phyloP scores from a whole-genome alignment of 1,140 invertebrate genomes.

The Scaptomyza hsui region DNA sequence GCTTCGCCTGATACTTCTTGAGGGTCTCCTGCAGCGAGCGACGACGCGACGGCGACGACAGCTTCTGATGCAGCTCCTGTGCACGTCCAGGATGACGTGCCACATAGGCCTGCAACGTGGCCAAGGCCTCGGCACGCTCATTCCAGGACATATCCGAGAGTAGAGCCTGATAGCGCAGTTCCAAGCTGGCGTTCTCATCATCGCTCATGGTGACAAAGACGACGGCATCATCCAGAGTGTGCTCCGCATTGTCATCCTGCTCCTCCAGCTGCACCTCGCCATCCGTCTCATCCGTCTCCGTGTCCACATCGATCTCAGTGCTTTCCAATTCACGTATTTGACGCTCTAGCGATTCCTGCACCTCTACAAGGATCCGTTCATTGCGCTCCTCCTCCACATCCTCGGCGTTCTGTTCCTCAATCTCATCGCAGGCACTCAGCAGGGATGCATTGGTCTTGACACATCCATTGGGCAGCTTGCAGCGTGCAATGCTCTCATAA shows the following conservation, averaged over 20 bases:
- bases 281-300: slow-evolving; percentile 91
- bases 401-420: slow-evolving; percentile 68
- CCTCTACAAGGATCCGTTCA: slow-evolving; percentile 89
- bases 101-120: slow-evolving; percentile 90
- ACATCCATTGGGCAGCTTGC: slow-evolving; percentile 49
- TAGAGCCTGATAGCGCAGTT: slow-evolving; percentile 89
- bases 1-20: slow-evolving; percentile 93
- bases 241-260: slow-evolving; percentile 52
- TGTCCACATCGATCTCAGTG: slow-evolving; percentile 92
- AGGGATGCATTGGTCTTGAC: slow-evolving; percentile 30
- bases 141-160: slow-evolving; percentile 91
- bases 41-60: slow-evolving; percentile 94
- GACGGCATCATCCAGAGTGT: slow-evolving; percentile 52
- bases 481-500: slow-evolving; percentile 71
- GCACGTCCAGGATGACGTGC: slow-evolving; percentile 94
- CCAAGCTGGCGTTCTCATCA: slow-evolving; percentile 84
- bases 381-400: slow-evolving; percentile 85
- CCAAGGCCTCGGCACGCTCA: slow-evolving; percentile 91
- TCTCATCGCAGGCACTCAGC: slow-evolving; percentile 78
- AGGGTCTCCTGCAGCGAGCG: slow-evolving; percentile 91
- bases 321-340: slow-evolving; percentile 92
- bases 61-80: slow-evolving; percentile 95
- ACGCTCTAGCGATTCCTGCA: slow-evolving; percentile 91
- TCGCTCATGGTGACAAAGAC: slow-evolving; percentile 70
- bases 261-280: slow-evolving; percentile 76